Base-by-base conservation (phyloP, 37 sponge, comb jelly and placozoan species). In the Lycopodina hypogea region DNA sequence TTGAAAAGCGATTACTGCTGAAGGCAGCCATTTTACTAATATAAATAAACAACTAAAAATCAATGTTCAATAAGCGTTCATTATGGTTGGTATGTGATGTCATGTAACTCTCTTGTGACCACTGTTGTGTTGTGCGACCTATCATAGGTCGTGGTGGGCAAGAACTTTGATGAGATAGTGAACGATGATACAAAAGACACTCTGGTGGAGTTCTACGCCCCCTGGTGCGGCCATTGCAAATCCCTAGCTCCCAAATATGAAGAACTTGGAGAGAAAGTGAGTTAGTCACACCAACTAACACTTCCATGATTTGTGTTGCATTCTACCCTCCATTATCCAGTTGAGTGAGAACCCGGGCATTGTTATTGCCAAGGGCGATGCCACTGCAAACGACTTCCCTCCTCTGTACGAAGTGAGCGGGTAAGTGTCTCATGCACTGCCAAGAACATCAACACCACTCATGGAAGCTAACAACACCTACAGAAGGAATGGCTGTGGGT, bases 161-260 rank as follows among this genome's bases (percentile, higher is more conserved):
- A 82, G 78, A 95, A 80, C 51, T 95, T 95, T 92, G 95, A 91
- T 68, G 87, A 82, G 41, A 81, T 95, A 50, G 95, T 95, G 30
- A 89, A 89, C 38, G 90, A 95, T 51, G 78, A 84, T 0, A 56
- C 79, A 4, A 92, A 95, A 45, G 95, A 95, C 85, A 93, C 92
- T 24, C 84, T 95, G 58, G 67, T 95, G 29, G 95, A 95, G 80
- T 95, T 95, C 83, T 95, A 95, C 86, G 95, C 95, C 33, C 95
- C 95, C 0, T 95, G 95, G 95, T 95, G 95, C 75, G 95, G 95
- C 12, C 95, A 95, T 83, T 95, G 95, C 83, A 95, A 95, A 81
- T 57, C 87, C 9, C 90, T 95, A 33, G 92, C 89, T 58, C 95
- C 95, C 72, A 95, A 92, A 72, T 95, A 92, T 56, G 90, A 95